Base-by-base conservation (phyloP, 2,113 vertebrate genomes). In the Psettodes erumei region DNA sequence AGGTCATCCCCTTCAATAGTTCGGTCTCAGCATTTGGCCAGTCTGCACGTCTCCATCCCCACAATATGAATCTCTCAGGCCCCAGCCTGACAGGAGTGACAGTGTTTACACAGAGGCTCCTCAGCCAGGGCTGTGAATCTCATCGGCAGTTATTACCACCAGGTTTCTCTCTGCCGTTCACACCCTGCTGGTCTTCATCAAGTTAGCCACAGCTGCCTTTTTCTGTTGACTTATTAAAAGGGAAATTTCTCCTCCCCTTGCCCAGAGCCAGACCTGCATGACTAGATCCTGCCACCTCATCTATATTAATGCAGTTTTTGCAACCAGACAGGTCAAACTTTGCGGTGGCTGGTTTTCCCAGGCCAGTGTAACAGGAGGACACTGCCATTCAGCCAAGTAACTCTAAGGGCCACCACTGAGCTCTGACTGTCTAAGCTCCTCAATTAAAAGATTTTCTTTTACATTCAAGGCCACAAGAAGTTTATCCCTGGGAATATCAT, bases 51-150 rank as follows among this genome's bases (percentile, higher is more conserved):
- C 75, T 89, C 88, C 80, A 84, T 15, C 38, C 37, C 43, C 79
- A 84, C 84, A 77, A 76, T 79, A 73, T 88, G 86, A 89, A 89
- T 90, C 81, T 88, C 70, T 19, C 55, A 60, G 70, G 50, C 79
- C 28, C 51, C 3, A 19, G 77, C 19, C 81, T 84, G 77, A 90
- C 86, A 79, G 84, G 23, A 79, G 77, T 87, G 91, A 86, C 88
- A 80, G 80, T 88, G 90, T 91, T 92, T 92, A 91, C 83, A 79
- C 69, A 86, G 82, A 86, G 87, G 84, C 78, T 87, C 80, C 74
- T 35, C 50, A 54, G 76, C 73, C 68, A 33, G 45, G 70, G 42
- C 86, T 77, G 77, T 70, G 83, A 77, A 88, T 80, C 88, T 89
- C 88, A 87, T 88, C 62, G 37, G 56, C 68, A 53, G 55, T 62